phyloP scores from a whole-genome alignment of 2,888 invertebrate genomes.

The Macrosiphum euphorbiae region DNA sequence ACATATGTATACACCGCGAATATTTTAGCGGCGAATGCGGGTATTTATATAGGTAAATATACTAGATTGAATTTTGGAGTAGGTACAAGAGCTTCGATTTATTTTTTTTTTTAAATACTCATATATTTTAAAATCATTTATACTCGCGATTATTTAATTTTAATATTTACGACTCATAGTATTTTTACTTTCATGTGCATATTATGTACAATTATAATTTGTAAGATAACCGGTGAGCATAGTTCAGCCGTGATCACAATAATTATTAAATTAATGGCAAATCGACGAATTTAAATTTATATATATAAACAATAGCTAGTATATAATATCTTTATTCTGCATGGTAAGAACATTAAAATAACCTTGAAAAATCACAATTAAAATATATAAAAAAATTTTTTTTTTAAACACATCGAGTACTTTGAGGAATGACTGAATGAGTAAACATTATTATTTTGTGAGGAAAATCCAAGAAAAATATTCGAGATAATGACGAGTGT shows the following conservation, averaged over 20 bases:
- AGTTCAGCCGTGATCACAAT: not conserved
- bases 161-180: no score
- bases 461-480: not conserved
- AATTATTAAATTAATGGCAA: not conserved
- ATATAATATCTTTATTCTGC: no score
- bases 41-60: not conserved
- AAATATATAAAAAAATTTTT: not conserved
- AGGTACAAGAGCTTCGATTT: no score
- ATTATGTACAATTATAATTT: not conserved
- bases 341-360: no score
- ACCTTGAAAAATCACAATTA: not conserved
- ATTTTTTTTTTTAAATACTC: no score
- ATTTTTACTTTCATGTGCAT: not conserved
- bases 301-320: not conserved
- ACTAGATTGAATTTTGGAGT: no score
- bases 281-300: not conserved
- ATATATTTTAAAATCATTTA: no score
- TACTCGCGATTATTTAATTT: no score
- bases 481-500: not conserved
- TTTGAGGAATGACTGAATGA: not conserved
- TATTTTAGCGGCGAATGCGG: not conserved
- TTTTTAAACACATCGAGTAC: not conserved
- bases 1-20: not conserved
- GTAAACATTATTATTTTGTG: not conserved
- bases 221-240: not conserved